Evolutionary conservation across 2,113 vertebrate species (phyloP).

Genomic region (Cololabis saira): DNA sequence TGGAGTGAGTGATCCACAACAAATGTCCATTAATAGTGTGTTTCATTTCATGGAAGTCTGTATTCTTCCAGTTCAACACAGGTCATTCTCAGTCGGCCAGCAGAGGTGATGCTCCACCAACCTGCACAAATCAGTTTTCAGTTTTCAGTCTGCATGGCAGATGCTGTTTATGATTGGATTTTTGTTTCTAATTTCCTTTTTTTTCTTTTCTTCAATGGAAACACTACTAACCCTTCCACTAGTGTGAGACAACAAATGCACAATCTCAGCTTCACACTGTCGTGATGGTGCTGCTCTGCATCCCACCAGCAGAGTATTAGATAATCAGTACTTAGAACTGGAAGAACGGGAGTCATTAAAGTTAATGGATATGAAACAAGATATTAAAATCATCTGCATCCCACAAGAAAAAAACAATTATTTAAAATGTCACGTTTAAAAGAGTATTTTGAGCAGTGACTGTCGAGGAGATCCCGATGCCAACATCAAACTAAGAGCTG

Average conservation of each 20-base stretch:
- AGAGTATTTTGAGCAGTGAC: neutral
- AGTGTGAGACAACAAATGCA: conserved; percentile 38
- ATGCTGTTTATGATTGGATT: conserved; percentile 30
- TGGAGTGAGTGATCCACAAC: conserved; percentile 70
- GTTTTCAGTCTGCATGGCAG: conserved; percentile 39
- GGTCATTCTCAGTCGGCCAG: conserved; percentile 34
- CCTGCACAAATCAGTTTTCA: conserved; percentile 53
- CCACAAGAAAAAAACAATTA: conserved; percentile 11
- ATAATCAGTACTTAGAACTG: conserved; percentile 70
- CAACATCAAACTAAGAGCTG: neutral
- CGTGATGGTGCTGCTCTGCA: conserved; percentile 42
- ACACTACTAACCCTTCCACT: conserved; percentile 23
- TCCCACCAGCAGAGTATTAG: conserved; percentile 58
- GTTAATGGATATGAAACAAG: conserved; percentile 63
- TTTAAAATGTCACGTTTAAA: neutral
- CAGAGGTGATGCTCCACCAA: conserved; percentile 50
- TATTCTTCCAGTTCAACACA: conserved; percentile 32
- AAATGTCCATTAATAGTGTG: conserved; percentile 66
- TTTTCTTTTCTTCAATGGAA: conserved; percentile 27
- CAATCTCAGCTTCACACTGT: conserved; percentile 37
- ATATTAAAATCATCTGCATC: conserved; percentile 48
- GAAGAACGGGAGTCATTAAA: conserved; percentile 60
- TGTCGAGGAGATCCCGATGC: neutral
- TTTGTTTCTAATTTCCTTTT: conserved; percentile 39
- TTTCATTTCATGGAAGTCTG: conserved; percentile 52